Evolutionary conservation across 1,140 invertebrate species (phyloP).

Genomic region (Zelostemma sp.): DNA sequence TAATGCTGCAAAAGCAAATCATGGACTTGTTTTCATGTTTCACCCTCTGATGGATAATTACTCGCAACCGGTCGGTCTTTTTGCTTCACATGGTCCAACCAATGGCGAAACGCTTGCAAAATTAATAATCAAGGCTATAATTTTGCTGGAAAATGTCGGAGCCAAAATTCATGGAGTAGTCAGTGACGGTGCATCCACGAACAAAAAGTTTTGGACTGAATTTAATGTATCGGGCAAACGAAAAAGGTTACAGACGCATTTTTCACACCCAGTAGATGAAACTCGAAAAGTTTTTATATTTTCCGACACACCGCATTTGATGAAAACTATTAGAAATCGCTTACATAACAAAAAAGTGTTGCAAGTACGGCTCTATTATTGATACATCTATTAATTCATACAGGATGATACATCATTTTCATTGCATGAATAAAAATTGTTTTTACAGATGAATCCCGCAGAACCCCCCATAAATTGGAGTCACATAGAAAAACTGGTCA

Average conservation of each 20-base stretch:
- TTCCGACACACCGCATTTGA: conserved; percentile 25
- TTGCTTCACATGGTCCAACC: conserved; percentile 29
- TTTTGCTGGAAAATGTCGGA: conserved; percentile 30
- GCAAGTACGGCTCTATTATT: no score
- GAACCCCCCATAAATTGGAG: conserved; percentile 13
- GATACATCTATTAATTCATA: no score
- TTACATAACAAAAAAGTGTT: conserved; percentile 12
- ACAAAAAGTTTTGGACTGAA: conserved; percentile 39
- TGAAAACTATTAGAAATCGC: conserved; percentile 37
- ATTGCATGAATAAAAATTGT: no score
- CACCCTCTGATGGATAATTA: conserved; percentile 21
- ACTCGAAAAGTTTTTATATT: conserved; percentile 13
- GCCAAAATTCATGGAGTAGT: conserved; percentile 34
- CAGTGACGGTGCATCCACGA: conserved; percentile 31
- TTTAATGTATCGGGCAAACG: neutral
- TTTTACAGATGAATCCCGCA: conserved; percentile 17
- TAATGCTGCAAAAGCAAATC: conserved; percentile 23
- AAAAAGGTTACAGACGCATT: neutral
- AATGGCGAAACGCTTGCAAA: conserved; percentile 22
- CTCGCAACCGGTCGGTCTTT: conserved; percentile 37
- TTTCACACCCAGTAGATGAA: neutral
- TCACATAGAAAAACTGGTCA: conserved; percentile 11
- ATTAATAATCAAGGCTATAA: conserved; percentile 44
- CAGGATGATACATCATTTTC: no score
- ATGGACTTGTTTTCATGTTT: conserved; percentile 39